Percentiles rank a stretch among this genome's conserved stretches.
These are phyloP conservation scores for Suncus etruscus DNA, from an alignment of 2,113 vertebrate genomes.

Conservation along the genomic window DNA sequence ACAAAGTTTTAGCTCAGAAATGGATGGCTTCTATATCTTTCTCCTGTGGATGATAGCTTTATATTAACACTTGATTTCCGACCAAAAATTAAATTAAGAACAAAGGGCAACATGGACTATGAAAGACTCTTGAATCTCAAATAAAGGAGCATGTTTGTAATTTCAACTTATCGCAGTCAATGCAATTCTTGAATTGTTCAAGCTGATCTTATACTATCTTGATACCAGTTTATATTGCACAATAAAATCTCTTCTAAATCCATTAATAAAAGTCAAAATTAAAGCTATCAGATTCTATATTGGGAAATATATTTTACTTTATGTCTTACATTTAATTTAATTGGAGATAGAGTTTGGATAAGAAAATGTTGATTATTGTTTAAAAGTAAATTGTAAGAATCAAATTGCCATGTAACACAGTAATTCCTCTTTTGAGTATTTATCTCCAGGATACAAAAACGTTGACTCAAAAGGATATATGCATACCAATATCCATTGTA, in stretches of 20 bases:
- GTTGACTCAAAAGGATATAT: no score
- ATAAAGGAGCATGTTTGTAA: not conserved
- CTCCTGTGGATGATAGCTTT: not conserved
- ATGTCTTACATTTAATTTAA: conserved; percentile 18
- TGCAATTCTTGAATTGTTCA: not conserved
- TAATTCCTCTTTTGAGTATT: no score
- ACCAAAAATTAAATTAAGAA: not conserved
- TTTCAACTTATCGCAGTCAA: conserved; percentile 13
- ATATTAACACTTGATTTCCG: not conserved
- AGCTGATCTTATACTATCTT: not conserved
- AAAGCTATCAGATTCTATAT: conserved; percentile 30
- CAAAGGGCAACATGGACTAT: conserved; percentile 31
- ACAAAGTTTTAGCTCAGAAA: no score
- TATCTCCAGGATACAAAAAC: no score
- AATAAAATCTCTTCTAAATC: not conserved
- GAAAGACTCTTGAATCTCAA: not conserved
- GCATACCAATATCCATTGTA: no score
- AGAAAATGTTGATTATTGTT: not conserved
- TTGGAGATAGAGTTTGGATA: not conserved
- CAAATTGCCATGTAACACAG: no score
- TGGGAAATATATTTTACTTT: conserved; percentile 44
- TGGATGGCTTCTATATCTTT: not conserved
- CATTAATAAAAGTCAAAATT: conserved; percentile 25
- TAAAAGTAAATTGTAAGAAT: not conserved
- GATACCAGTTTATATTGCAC: no score